These are phyloP conservation scores for Aquatica leii DNA, from an alignment of 2,888 invertebrate genomes.

Conservation along the genomic window DNA sequence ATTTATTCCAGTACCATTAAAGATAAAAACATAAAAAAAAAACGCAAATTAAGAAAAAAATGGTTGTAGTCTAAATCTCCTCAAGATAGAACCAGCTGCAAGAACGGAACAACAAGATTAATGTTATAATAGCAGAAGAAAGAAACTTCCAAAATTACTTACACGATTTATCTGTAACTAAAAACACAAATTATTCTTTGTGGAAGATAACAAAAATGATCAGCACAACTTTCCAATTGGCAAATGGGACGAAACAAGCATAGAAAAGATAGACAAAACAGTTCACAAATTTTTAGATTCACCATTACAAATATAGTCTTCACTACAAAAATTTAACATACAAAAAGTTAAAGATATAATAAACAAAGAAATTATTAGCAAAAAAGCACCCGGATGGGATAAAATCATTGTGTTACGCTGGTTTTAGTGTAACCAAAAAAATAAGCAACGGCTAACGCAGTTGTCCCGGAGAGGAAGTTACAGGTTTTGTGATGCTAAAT, in stretches of 20 bases:
- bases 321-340: constrained; percentile 1
- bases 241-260: constrained; percentile 7
- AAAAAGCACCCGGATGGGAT: constrained; percentile 16
- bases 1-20: background rate
- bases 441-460: too few relatives aligned
- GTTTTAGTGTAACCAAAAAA: too few relatives aligned
- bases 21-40: too few relatives aligned
- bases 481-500: too few relatives aligned
- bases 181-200: constrained; percentile 1
- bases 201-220: constrained; percentile 6
- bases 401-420: too few relatives aligned
- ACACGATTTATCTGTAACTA: constrained; percentile 45
- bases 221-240: background rate
- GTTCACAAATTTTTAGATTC: background rate
- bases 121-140: constrained; percentile 60
- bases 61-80: too few relatives aligned
- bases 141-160: constrained; percentile 64
- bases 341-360: constrained; percentile 4
- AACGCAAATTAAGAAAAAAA: too few relatives aligned
- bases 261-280: background rate
- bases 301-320: background rate
- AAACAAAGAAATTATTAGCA: constrained; percentile 5
- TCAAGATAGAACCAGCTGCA: too few relatives aligned
- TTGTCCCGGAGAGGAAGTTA: too few relatives aligned
- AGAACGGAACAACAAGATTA: too few relatives aligned